Evolutionary conservation across 2,113 vertebrate genomes (phyloP).

Genomic region (Lepisosteus osseus): DNA sequence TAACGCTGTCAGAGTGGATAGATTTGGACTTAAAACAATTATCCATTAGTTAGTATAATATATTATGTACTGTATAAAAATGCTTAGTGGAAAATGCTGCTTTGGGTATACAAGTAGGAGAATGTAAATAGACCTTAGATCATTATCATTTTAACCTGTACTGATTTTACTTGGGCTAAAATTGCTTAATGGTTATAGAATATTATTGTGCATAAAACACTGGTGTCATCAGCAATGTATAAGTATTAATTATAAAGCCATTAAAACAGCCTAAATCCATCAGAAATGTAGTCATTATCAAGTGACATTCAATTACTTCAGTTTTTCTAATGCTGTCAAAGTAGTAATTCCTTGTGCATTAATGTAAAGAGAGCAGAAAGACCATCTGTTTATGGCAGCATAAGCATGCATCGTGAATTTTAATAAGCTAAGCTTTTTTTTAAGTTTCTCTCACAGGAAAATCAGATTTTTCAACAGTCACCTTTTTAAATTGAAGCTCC

Average conservation of each 20-base stretch:
- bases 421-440: conserved; percentile 31
- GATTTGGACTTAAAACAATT: no score
- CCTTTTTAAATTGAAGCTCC: no score
- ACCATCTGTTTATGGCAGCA: conserved; percentile 48
- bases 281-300: conserved; percentile 52
- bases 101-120: conserved; percentile 25
- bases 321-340: conserved; percentile 28
- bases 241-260: conserved; percentile 58
- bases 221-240: conserved; percentile 31
- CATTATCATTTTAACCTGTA: conserved; percentile 37
- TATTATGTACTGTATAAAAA: no score
- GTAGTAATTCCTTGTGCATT: conserved; percentile 38
- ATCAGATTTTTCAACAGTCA: no score
- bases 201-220: conserved; percentile 26
- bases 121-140: conserved; percentile 40
- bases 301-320: conserved; percentile 40
- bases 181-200: conserved; percentile 31
- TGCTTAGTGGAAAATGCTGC: not conserved
- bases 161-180: conserved; percentile 34
- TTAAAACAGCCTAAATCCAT: conserved; percentile 52
- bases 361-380: conserved; percentile 34
- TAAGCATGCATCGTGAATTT: conserved; percentile 37
- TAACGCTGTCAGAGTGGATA: no score
- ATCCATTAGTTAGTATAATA: no score
- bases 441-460: not conserved